Evolutionary conservation across 2,797 vertebrate genomes (phyloP).

Genomic region (Benthosema pterotum): DNA sequence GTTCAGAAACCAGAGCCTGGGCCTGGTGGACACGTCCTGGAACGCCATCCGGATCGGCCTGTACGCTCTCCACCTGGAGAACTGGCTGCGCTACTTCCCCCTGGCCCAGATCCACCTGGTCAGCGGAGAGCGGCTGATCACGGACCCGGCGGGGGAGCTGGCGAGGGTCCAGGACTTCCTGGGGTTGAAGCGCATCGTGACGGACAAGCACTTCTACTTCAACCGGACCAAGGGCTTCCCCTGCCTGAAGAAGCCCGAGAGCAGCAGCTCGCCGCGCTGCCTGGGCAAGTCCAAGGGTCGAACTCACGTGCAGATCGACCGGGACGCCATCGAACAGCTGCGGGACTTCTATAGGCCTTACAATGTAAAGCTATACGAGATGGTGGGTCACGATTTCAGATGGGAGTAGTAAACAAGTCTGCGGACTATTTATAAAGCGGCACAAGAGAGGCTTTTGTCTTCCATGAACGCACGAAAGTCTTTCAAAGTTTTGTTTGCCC

Average conservation of each 20-base stretch:
- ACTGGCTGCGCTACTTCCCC: conserved; percentile 92
- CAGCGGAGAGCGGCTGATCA: conserved; percentile 91
- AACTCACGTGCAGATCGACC: conserved; percentile 92
- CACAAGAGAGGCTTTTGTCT: conserved; percentile 25
- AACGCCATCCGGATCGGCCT: conserved; percentile 93
- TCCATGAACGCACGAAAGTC: conserved; percentile 16
- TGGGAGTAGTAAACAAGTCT: conserved; percentile 87
- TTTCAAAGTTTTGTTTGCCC: conserved; percentile 19
- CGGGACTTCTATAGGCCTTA: conserved; percentile 94
- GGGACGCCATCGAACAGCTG: conserved; percentile 91
- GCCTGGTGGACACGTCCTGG: conserved; percentile 91
- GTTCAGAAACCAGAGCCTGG: conserved; percentile 90
- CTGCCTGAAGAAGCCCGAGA: conserved; percentile 89
- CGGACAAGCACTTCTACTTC: conserved; percentile 95
- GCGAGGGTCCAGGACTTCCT: conserved; percentile 93
- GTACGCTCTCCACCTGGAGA: conserved; percentile 89
- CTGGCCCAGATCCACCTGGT: conserved; percentile 94
- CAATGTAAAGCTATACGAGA: conserved; percentile 93
- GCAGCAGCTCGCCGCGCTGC: conserved; percentile 87
- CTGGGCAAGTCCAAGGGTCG: conserved; percentile 95
- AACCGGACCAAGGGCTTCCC: conserved; percentile 98
- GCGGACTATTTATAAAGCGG: conserved; percentile 24
- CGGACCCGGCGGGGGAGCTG: conserved; percentile 91
- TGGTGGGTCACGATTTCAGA: conserved; percentile 92
- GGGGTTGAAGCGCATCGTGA: conserved; percentile 90